Evolutionary conservation across 2,113 vertebrate species (phyloP).

Genomic region (Nibea coibor): DNA sequence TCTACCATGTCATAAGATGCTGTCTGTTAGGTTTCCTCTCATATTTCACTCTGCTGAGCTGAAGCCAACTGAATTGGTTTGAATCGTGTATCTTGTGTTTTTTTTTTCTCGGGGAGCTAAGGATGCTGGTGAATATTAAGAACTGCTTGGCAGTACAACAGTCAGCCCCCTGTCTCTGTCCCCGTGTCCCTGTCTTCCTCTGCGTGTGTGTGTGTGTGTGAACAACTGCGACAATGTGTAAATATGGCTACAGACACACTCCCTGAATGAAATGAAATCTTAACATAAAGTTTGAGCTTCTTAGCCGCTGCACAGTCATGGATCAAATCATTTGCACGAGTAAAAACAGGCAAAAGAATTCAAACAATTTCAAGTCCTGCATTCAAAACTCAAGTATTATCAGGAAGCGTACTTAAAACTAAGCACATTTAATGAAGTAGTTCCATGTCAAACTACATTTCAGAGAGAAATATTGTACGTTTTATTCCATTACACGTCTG

Average conservation of each 20-base stretch:
- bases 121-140: conserved; percentile 58
- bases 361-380: not conserved
- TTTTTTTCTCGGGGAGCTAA: conserved; percentile 24
- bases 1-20: conserved; percentile 69
- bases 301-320: not conserved
- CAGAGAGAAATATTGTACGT: not conserved
- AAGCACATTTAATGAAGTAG: not conserved
- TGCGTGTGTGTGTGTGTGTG: not conserved
- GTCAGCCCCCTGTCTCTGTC: not conserved
- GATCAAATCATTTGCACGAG: not conserved
- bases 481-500: not conserved
- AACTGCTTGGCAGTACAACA: conserved; percentile 45
- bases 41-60: conserved; percentile 63
- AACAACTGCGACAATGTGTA: conserved; percentile 1
- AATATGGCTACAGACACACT: not conserved
- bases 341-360: not conserved
- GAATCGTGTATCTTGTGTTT: conserved; percentile 52
- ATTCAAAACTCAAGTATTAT: not conserved
- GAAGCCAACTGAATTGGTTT: conserved; percentile 52
- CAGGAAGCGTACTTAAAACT: not conserved
- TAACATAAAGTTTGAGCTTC: conserved; percentile 6
- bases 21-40: conserved; percentile 65
- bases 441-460: not conserved
- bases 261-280: conserved; percentile 12
- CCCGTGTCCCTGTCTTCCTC: not conserved